A percentile compares a stretch with the other conserved stretches of the same genome.
Evolutionary conservation across 2,888 invertebrate species (phyloP).

Genomic region (Macrosiphum euphorbiae): DNA sequence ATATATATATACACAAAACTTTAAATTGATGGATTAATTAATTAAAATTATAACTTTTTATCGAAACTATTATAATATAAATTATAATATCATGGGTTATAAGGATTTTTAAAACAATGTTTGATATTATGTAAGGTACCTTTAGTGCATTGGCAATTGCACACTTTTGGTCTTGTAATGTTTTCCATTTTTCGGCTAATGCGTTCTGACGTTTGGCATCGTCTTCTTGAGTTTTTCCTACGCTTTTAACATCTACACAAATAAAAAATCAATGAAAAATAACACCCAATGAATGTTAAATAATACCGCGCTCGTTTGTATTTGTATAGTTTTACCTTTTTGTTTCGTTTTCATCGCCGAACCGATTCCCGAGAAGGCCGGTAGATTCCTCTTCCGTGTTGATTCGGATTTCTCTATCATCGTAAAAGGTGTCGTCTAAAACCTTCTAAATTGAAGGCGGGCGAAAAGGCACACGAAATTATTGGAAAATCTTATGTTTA

Average conservation of each 20-base stretch:
- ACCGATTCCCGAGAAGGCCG: constrained; percentile 61
- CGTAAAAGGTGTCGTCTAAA: background rate
- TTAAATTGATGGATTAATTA: background rate
- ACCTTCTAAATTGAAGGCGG: background rate
- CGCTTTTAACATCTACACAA: background rate
- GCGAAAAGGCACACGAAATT: background rate
- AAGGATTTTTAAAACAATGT: background rate
- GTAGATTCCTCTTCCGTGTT: constrained; percentile 57
- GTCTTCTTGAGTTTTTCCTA: constrained; percentile 10
- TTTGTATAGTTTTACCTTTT: background rate
- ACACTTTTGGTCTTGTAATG: constrained; percentile 58
- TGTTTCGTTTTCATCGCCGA: background rate
- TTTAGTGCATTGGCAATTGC: constrained; percentile 62
- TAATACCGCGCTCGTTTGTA: background rate
- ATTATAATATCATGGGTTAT: background rate
- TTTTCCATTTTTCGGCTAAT: constrained; percentile 63
- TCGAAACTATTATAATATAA: background rate
- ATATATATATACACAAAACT: background rate
- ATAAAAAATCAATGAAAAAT: background rate
- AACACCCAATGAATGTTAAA: background rate
- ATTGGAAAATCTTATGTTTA: background rate
- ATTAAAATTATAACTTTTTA: background rate
- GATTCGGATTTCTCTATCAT: background rate
- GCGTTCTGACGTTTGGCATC: constrained; percentile 63
- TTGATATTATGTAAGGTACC: constrained; percentile 3